These are phyloP conservation scores for Pteronotus mesoamericanus DNA, from an alignment of 2,797 vertebrate species.

Conservation along the genomic window DNA sequence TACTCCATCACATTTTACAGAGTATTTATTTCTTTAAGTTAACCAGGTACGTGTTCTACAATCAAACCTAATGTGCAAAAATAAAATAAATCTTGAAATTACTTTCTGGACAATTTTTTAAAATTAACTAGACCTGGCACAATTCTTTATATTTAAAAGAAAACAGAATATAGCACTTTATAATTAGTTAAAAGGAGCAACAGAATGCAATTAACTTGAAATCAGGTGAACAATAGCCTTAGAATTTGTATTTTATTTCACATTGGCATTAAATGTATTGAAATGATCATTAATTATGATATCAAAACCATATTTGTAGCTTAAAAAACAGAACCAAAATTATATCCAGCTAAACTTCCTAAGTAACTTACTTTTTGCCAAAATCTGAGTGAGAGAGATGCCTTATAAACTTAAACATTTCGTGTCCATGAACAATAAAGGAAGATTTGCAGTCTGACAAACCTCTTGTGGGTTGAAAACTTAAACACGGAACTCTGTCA, in stretches of 20 bases:
- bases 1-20: slow-evolving; percentile 54
- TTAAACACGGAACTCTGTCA: background rate
- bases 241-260: background rate
- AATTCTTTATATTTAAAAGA: slow-evolving; percentile 5
- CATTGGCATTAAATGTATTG: background rate
- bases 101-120: background rate
- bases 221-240: background rate
- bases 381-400: background rate
- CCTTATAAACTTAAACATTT: slow-evolving; percentile 24
- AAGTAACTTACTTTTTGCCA: background rate
- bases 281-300: background rate
- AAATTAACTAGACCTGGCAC: background rate
- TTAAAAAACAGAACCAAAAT: background rate
- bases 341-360: background rate
- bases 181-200: background rate
- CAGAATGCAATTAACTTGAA: background rate
- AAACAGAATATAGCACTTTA: background rate
- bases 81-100: slow-evolving; percentile 35
- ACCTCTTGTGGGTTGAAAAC: background rate
- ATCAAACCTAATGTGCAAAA: background rate
- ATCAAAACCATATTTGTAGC: background rate
- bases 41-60: rapidly evolving
- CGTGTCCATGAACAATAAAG: background rate
- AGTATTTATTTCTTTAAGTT: slow-evolving; percentile 65
- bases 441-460: background rate